Evolutionary conservation across 2,888 invertebrate genomes (phyloP).

Genomic region (Mechanitis messenoides): DNA sequence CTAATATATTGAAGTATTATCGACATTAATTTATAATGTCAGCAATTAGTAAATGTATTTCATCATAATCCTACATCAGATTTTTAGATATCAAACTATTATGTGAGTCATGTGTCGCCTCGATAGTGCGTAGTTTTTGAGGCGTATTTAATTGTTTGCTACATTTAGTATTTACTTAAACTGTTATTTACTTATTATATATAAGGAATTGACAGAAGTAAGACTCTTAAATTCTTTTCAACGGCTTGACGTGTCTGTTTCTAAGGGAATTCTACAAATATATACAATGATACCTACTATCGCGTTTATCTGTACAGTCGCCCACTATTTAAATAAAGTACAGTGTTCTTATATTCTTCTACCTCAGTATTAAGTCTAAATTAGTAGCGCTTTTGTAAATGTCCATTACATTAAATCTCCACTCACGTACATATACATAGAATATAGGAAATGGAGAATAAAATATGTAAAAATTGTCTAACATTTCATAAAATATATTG

Average conservation of each 20-base stretch:
- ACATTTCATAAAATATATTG: conserved; percentile 15
- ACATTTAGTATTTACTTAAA: neutral
- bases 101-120: no score
- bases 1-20: no score
- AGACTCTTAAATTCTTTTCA: neutral
- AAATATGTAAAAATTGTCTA: neutral
- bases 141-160: no score
- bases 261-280: conserved; percentile 12
- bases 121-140: no score
- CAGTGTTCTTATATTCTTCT: conserved; percentile 27
- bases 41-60: no score
- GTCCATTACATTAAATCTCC: neutral
- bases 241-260: conserved; percentile 3
- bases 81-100: no score
- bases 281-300: conserved; percentile 40
- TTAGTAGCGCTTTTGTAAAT: conserved; percentile 20
- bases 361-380: conserved; percentile 17
- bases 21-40: no score
- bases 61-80: no score
- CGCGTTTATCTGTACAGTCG: conserved; percentile 15
- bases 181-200: neutral
- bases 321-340: conserved; percentile 27
- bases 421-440: neutral
- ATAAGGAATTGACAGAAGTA: no score
- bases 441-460: neutral